A percentile compares a stretch with the other conserved stretches of the same genome.
These are phyloP conservation scores for Mesodorylaimus sp. DNA, from an alignment of 2,888 invertebrate genomes.

Conservation along the genomic window DNA sequence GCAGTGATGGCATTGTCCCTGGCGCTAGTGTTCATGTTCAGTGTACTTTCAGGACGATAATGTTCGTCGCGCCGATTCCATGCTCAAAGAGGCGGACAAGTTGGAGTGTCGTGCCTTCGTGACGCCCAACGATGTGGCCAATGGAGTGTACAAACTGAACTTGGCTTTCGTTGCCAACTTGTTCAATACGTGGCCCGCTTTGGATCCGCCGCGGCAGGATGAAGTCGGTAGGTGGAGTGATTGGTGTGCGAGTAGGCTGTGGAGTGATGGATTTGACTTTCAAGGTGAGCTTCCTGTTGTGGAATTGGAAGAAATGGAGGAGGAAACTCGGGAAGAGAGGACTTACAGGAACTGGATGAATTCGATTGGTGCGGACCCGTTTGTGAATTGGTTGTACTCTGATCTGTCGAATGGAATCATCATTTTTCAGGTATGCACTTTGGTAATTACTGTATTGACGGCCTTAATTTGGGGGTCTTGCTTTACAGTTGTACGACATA, in stretches of 20 bases:
- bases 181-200: slow-evolving; percentile 90
- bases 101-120: slow-evolving; percentile 88
- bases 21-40: not conserved
- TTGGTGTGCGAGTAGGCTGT: not conserved
- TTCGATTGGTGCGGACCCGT: slow-evolving; percentile 87
- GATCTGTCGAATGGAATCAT: slow-evolving; percentile 87
- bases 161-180: slow-evolving; percentile 95
- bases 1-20: not conserved
- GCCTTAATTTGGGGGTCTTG: no score
- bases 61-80: slow-evolving; percentile 62
- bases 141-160: slow-evolving; percentile 89
- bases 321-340: slow-evolving; percentile 29
- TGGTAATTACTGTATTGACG: no score
- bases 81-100: slow-evolving; percentile 90
- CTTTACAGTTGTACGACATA: slow-evolving; percentile 72
- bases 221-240: slow-evolving; percentile 15
- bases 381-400: slow-evolving; percentile 91
- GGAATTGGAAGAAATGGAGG: slow-evolving; percentile 18
- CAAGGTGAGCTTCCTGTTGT: not conserved
- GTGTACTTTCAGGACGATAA: slow-evolving; percentile 12
- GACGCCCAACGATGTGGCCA: slow-evolving; percentile 79
- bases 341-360: slow-evolving; percentile 96
- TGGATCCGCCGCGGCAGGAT: slow-evolving; percentile 43
- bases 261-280: not conserved
- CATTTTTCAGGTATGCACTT: slow-evolving; percentile 49